A percentile compares a stretch with the other conserved stretches of the same genome.
Evolutionary conservation across 2,888 invertebrate genomes (phyloP).

Genomic region (Rhamphomyia laevipes): DNA sequence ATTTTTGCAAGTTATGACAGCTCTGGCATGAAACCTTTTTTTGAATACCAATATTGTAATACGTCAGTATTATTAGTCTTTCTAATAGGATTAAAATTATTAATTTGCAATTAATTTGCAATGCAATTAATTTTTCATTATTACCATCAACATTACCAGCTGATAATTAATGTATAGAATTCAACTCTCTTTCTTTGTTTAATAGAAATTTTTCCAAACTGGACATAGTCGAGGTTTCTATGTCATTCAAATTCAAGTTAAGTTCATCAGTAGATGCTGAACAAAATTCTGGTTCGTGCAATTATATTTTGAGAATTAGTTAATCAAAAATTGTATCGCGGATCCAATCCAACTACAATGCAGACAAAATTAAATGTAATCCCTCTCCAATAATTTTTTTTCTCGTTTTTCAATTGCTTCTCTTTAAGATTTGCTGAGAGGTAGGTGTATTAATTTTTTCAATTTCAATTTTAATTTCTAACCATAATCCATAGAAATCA

Average conservation of each 20-base stretch:
- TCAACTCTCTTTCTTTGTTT: background rate
- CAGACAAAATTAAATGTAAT: background rate
- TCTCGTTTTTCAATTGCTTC: background rate
- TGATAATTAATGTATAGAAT: background rate
- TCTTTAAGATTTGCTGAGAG: background rate
- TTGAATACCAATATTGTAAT: background rate
- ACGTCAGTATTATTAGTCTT: background rate
- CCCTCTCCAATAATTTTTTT: background rate
- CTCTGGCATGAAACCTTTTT: background rate
- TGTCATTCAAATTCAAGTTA: no score
- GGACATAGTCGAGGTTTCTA: no score
- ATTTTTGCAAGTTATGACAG: background rate
- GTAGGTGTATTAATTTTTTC: background rate
- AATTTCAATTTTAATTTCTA: background rate
- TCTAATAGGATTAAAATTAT: background rate
- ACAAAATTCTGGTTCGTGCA: background rate
- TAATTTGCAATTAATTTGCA: background rate
- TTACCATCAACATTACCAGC: no score
- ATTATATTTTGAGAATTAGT: background rate
- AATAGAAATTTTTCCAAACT: background rate
- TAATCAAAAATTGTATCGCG: background rate
- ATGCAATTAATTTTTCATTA: background rate
- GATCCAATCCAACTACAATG: constrained; percentile 1
- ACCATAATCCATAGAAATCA: background rate
- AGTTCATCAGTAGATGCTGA: no score